Base-by-base conservation (phyloP, 1,140 invertebrate genomes). In the Holcopasites calliopsidis region DNA sequence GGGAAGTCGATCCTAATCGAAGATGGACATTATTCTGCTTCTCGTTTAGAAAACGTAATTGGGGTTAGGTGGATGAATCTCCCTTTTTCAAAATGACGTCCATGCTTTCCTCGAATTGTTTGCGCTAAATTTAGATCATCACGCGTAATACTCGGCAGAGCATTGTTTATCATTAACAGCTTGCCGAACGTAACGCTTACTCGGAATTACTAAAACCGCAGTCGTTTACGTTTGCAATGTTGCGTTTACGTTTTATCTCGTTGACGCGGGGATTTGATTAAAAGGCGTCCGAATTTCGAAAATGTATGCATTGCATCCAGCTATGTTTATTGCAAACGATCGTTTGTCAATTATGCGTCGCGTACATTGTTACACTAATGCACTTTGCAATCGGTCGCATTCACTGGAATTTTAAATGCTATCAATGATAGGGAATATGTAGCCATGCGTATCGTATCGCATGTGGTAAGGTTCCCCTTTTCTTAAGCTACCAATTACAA, bases 121-220 rank as follows among this genome's bases (percentile, higher is more conserved):
- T n/a, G 0, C 6, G 16, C 18, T 66, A 74, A 74, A 66, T 74
- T 66, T 74, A 74, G 61, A 47, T 66, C 23, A 18, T 44, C 16
- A 3, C 16, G 1, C 6, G 0, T 10, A 44, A 3, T 26, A 35
- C 7, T 10, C 21, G 0, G 13, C 35, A 8, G 0, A 18, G 6
- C 11, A 3, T 47, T 47, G 1, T 74, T 47, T 55, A 65, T n/a
- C 2, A 54, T 26, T 23, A 3, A 55, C 8, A 10, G 31, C 31
- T 35, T 18, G 1, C 40, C 23, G 6, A n/a, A 65, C 2, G 0
- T 55, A 64, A 10, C 4, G 33, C 54, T 49, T 11, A 2, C 7
- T 2, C 1, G 2, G 3, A 42, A n/a, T 18, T 8, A 3, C 0
- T 2, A 42, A 3, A 7, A 21, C 1, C 35, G 28, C n/a, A n/a